These are phyloP conservation scores for Alviniconcha strummeri DNA, from an alignment of 2,888 invertebrate species.

Conservation along the genomic window DNA sequence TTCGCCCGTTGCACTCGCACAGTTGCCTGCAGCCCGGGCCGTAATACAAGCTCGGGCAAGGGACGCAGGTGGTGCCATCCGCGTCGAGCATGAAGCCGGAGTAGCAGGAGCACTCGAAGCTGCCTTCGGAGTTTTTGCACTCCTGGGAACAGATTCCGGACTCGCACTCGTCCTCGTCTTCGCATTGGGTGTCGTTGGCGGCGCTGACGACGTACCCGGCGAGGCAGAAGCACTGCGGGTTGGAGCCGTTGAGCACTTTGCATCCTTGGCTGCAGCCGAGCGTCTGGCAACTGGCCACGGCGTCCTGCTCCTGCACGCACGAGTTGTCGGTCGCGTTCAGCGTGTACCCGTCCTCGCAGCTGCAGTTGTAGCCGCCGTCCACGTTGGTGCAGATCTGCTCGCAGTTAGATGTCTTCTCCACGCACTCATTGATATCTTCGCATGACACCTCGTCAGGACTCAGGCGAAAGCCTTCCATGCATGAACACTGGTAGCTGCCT, in stretches of 20 bases:
- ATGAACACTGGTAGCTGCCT: not conserved
- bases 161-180: conserved; percentile 48
- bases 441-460: not conserved
- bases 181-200: conserved; percentile 23
- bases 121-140: conserved; percentile 41
- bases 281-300: not conserved
- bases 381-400: conserved; percentile 39
- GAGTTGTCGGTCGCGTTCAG: not conserved
- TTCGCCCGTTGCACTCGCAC: conserved; percentile 15
- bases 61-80: not conserved
- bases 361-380: conserved; percentile 40
- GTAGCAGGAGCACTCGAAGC: conserved; percentile 27
- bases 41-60: not conserved
- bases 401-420: conserved; percentile 25
- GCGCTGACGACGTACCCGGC: conserved; percentile 26
- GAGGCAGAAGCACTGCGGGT: conserved; percentile 31
- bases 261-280: conserved; percentile 25
- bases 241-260: not conserved
- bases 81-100: not conserved
- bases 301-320: not conserved
- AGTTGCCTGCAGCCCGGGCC: not conserved
- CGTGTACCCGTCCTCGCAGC: conserved; percentile 32
- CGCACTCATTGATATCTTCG: conserved; percentile 44
- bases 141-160: conserved; percentile 39
- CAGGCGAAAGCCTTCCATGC: not conserved